These are phyloP conservation scores for Piprites chloris DNA, from an alignment of 2,113 vertebrate genomes.

Conservation along the genomic window DNA sequence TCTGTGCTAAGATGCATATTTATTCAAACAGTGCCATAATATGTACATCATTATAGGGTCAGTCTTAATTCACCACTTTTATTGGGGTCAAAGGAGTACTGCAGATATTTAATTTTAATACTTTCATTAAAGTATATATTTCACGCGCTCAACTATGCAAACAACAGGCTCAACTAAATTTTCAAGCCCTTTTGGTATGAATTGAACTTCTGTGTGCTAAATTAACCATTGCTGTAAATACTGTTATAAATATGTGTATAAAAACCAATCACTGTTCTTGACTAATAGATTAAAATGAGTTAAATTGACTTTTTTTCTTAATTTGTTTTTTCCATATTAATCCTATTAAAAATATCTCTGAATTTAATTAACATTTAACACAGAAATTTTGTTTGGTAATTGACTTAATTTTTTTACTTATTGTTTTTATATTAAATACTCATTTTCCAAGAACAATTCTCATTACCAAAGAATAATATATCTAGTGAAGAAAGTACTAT, in stretches of 20 bases:
- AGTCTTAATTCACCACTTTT: not conserved
- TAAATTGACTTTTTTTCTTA: slow-evolving; percentile 58
- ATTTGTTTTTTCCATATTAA: slow-evolving; percentile 58
- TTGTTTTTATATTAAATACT: slow-evolving; percentile 64
- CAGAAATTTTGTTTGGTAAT: slow-evolving; percentile 67
- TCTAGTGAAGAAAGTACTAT: slow-evolving; percentile 46
- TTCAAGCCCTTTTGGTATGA: not conserved
- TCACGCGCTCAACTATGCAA: not conserved
- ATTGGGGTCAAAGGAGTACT: not conserved
- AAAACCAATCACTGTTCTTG: slow-evolving; percentile 45
- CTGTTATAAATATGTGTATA: slow-evolving; percentile 27
- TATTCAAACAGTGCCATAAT: not conserved
- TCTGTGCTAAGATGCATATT: not conserved
- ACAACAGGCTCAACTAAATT: not conserved
- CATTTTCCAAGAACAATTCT: slow-evolving; percentile 52
- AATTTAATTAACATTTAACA: slow-evolving; percentile 73
- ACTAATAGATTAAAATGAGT: slow-evolving; percentile 42
- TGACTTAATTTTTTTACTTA: slow-evolving; percentile 67
- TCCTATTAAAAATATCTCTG: slow-evolving; percentile 59
- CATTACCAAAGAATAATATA: slow-evolving; percentile 63
- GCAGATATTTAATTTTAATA: not conserved
- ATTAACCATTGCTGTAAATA: slow-evolving; percentile 32
- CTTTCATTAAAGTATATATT: not conserved
- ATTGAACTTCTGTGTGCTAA: not conserved
- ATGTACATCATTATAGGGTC: not conserved